phyloP scores from a whole-genome alignment of 1,140 invertebrate genomes.

The Caerostris darwini region DNA sequence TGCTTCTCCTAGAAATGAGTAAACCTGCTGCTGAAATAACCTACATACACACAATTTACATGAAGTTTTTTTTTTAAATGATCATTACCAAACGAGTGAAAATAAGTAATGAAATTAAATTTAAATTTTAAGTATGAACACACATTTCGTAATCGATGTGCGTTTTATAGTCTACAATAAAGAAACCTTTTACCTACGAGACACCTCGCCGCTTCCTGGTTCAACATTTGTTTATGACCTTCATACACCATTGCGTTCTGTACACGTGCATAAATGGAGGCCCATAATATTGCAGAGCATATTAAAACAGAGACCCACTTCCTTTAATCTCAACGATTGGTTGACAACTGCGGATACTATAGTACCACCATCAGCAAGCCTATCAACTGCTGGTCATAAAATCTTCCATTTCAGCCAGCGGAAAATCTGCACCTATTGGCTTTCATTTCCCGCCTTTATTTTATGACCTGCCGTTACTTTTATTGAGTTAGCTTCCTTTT shows the following conservation, averaged over 20 bases:
- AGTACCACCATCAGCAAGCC: neutral
- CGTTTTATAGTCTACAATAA: too few relatives aligned
- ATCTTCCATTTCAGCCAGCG: constrained; percentile 9
- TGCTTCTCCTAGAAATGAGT: too few relatives aligned
- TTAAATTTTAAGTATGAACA: too few relatives aligned
- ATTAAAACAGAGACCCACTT: neutral
- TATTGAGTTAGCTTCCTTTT: constrained; percentile 25
- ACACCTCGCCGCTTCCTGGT: too few relatives aligned
- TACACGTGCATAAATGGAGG: neutral
- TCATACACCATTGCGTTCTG: neutral
- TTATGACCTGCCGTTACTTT: constrained; percentile 42
- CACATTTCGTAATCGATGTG: too few relatives aligned
- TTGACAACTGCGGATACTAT: neutral
- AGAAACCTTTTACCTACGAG: too few relatives aligned
- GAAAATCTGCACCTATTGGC: constrained; percentile 22
- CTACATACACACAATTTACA: too few relatives aligned
- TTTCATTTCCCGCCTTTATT: constrained; percentile 41
- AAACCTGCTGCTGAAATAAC: too few relatives aligned
- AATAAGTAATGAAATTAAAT: too few relatives aligned
- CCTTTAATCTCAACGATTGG: neutral
- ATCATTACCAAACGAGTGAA: too few relatives aligned
- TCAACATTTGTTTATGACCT: neutral
- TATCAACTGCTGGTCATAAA: constrained; percentile 19
- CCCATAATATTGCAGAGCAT: neutral
- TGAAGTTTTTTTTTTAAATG: too few relatives aligned